Evolutionary conservation across 2,797 vertebrate species (phyloP), one percentile per base, ranked within the genome.

Genomic region (Bufotes viridis): DNA sequence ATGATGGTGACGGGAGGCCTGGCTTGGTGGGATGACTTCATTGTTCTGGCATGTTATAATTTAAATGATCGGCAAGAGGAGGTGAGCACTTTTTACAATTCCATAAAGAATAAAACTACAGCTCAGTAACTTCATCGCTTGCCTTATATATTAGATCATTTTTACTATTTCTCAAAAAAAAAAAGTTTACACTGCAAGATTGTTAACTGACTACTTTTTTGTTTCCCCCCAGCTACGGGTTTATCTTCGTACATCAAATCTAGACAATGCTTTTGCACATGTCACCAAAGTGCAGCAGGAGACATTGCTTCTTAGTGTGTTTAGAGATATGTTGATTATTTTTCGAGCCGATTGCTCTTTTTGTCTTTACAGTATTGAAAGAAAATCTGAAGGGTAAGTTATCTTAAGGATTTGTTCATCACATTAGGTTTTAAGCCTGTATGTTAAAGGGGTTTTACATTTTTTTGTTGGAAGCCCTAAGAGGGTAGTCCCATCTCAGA

Each of bases 11-110:
- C 98, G 0, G 98, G 98, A 83, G 98, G 98, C 87, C 95, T 99
- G 90, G 96, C 97, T 1, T 99, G 98, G 98, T 99, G 98, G 98
- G 98, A 97, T 57, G 97, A 99, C 92, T 99, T 98, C 92, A 96
- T 99, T 90, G 97, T 99, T 90, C 95, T 98, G 92, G 97, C 98
- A 42, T 99, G 98, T 96, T 99, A 98, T 91, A 99, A 98, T 92
- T 96, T 97, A 92, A 97, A 93, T 90, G 98, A 99, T 92, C 97
- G 92, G 89, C 98, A 99, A 91, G 98, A 99, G 93, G 97, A 99
- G 97, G 98, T 98, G 90, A 93, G 85, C 4, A 82, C 7, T 5
- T 18, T 9, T 63, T 11, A 22, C 5, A 61, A 29, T 24, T 65
- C 63, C 11, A n/a, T 10, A 29, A 55, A 14, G 13, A 69, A 26